Conservation (phyloP, 2,888 invertebrate genomes). For the Yponomeuta cagnagella region DNA sequence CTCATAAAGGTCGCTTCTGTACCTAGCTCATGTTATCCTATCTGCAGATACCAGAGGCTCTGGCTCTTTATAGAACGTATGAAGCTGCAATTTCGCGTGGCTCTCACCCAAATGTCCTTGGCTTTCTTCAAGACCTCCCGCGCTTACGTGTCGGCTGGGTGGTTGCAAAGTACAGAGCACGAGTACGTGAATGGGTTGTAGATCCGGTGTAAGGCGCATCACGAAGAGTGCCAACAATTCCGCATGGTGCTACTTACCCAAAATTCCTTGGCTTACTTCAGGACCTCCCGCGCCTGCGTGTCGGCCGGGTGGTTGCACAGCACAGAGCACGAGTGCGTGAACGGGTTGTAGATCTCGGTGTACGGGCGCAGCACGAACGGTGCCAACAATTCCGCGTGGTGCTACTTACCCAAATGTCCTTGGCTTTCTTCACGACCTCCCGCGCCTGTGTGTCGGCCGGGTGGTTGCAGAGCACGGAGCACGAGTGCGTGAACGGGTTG, state of each 20-base stretch:
- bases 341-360: constrained; percentile 88
- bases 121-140: background rate
- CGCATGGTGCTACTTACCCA: background rate
- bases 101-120: background rate
- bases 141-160: background rate
- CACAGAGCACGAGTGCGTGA: constrained; percentile 86
- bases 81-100: no score
- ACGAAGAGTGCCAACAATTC: background rate
- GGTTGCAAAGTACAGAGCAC: background rate
- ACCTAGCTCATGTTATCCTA: no score
- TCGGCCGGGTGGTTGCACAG: constrained; percentile 91
- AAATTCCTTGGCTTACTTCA: constrained; percentile 81
- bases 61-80: no score
- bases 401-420: constrained; percentile 55
- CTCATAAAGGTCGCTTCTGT: no score
- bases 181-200: background rate
- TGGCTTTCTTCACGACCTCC: constrained; percentile 82
- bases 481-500: constrained; percentile 87
- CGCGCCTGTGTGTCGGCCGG: constrained; percentile 85
- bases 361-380: constrained; percentile 82
- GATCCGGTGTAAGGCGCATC: background rate
- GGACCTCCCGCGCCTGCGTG: constrained; percentile 80
- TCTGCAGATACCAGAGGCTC: no score
- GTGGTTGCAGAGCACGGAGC: constrained; percentile 90
- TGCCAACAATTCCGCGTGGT: background rate